phyloP scores from a whole-genome alignment of 2,113 vertebrate species.

The Halichoeres trimaculatus region DNA sequence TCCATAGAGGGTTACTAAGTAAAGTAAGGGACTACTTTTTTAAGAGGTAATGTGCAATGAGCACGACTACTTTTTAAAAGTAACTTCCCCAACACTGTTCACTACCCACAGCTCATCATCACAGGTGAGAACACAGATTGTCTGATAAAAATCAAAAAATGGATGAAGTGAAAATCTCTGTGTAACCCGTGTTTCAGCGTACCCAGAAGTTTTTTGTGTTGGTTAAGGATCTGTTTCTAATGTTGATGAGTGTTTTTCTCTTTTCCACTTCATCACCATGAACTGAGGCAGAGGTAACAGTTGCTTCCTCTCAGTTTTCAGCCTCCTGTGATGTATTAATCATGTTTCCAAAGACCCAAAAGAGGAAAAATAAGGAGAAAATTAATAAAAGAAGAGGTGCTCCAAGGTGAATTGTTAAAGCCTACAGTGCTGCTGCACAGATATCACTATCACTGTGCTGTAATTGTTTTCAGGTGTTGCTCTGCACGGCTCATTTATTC shows the following conservation, averaged over 20 bases:
- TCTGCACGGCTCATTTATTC: constrained; percentile 80
- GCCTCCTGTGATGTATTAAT: constrained; percentile 40
- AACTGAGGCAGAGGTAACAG: background rate
- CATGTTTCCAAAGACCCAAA: constrained; percentile 36
- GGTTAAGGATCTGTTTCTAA: background rate
- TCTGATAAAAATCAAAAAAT: no score
- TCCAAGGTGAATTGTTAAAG: constrained; percentile 2
- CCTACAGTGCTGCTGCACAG: constrained; percentile 13
- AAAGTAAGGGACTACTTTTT: no score
- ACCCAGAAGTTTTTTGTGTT: no score
- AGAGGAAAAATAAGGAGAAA: constrained; percentile 30
- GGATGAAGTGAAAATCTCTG: no score
- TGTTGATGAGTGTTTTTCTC: no score
- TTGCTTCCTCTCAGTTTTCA: constrained; percentile 22
- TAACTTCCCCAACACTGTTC: no score
- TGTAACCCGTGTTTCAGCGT: no score
- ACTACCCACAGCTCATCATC: no score
- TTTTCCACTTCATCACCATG: background rate
- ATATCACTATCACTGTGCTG: constrained; percentile 71
- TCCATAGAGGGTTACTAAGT: no score
- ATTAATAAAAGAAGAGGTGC: constrained; percentile 35
- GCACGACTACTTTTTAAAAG: no score
- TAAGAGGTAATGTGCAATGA: no score
- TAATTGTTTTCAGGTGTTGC: constrained; percentile 84
- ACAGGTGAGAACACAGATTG: no score